These are phyloP conservation scores for Leucophenga montana DNA, from an alignment of 2,888 invertebrate genomes.

Conservation along the genomic window DNA sequence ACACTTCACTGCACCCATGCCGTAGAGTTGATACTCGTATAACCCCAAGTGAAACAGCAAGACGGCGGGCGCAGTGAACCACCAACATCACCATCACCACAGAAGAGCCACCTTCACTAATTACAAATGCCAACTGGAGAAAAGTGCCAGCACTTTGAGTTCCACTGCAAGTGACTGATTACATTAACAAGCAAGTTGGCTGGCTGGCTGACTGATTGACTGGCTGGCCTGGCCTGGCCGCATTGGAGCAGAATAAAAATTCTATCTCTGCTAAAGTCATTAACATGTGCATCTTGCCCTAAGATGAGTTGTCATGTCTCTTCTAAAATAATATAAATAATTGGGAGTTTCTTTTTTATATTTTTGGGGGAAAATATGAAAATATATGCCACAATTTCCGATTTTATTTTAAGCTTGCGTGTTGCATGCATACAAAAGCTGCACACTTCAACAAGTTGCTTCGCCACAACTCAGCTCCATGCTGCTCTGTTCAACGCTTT, in stretches of 20 bases:
- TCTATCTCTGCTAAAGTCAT: background rate
- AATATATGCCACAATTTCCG: conserved; percentile 8
- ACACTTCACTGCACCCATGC: conserved; percentile 5
- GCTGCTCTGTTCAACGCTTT: conserved; percentile 48
- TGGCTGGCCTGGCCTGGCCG: too few relatives aligned
- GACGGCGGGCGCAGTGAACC: background rate
- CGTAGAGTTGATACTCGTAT: too few relatives aligned
- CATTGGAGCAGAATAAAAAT: conserved; percentile 1
- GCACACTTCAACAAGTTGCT: too few relatives aligned
- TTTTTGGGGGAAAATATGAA: background rate
- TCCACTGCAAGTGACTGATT: background rate
- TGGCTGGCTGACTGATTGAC: too few relatives aligned
- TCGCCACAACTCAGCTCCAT: conserved; percentile 8
- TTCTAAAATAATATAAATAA: too few relatives aligned
- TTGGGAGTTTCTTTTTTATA: too few relatives aligned
- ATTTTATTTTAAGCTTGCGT: background rate
- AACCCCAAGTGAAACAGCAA: too few relatives aligned
- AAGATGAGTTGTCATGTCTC: background rate
- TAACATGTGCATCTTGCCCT: conserved; percentile 1
- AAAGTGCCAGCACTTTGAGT: background rate
- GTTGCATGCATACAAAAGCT: too few relatives aligned
- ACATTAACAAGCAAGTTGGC: conserved; percentile 10
- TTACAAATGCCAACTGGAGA: conserved; percentile 29
- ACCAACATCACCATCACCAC: background rate
- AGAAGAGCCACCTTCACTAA: conserved; percentile 14